Base-by-base conservation (phyloP, 2,797 vertebrate species). In the Silurus aristotelis region DNA sequence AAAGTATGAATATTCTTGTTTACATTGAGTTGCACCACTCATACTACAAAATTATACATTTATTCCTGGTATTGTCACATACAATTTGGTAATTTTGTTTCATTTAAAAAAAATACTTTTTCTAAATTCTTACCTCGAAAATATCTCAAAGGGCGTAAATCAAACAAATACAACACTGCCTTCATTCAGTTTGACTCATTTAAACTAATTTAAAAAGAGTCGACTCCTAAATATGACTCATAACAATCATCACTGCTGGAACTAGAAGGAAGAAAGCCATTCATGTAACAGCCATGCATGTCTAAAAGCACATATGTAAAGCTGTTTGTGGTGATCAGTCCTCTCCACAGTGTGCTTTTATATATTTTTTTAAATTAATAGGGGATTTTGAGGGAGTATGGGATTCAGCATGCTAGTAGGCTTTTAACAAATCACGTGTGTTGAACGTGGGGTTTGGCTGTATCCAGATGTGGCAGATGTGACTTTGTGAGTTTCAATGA, bases 381-480 rank as follows among this genome's bases (percentile, higher is more conserved):
- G 55, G 2, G 15, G 48, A 17, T 13, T 67, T 9, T 52, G 52
- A 55, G 17, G 31, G 67, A 10, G 15, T 67, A 66, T 9, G n/a
- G n/a, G n/a, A 12, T 55, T 15, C 46, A 80, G 15, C n/a, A 67
- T 66, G 38, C n/a, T 25, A 64, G 66, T 25, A 22, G 22, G 52
- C 61, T 66, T 80, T 66, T 25, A 64, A 64, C n/a, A 25, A 46
- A 64, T 64, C 61, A 25, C 60, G 52, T 66, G 79, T 52, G 43
- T 14, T 67, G n/a, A 66, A 52, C 61, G 63, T 55, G 56, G 46
- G 46, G 8, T 13, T 80, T 80, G 60, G 58, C 15, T 80, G 46
- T 27, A 80, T 67, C 78, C 78, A 66, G 78, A 81, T 67, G 79
- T 46, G 67, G 46, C 79, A 81, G 63, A 80, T 64, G 60, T 25